Percentiles rank a stretch among this genome's conserved stretches.
Evolutionary conservation across 2,797 vertebrate species (phyloP).

Genomic region (Allobates femoralis): DNA sequence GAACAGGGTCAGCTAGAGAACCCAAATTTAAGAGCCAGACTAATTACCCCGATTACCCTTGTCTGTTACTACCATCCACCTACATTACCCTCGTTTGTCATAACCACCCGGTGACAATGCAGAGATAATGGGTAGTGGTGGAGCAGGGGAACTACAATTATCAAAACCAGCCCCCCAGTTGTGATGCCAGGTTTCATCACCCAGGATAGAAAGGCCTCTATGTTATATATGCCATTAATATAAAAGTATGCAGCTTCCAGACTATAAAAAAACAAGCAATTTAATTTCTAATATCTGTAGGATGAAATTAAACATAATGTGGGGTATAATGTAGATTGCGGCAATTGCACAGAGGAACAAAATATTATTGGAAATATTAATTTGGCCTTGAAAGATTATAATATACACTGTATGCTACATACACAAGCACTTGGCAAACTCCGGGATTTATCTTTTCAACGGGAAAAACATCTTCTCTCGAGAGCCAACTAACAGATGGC

Average conservation of each 20-base stretch:
- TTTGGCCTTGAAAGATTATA: neutral
- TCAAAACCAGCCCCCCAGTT: too few relatives aligned
- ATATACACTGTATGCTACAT: neutral
- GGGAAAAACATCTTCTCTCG: conserved; percentile 1
- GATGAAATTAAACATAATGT: neutral
- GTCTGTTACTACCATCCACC: too few relatives aligned
- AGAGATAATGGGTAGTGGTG: too few relatives aligned
- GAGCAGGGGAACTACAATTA: too few relatives aligned
- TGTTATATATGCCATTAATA: neutral
- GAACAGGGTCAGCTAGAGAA: too few relatives aligned
- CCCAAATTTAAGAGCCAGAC: too few relatives aligned
- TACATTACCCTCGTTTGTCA: too few relatives aligned
- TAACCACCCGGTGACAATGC: too few relatives aligned
- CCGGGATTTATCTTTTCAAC: conserved; percentile 1
- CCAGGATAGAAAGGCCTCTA: neutral
- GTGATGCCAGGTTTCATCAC: too few relatives aligned
- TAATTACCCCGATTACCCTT: too few relatives aligned
- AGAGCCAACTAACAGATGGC: conserved; percentile 28
- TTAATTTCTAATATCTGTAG: neutral
- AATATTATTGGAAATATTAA: neutral
- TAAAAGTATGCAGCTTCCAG: neutral
- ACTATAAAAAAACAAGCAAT: neutral
- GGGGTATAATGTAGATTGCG: too few relatives aligned
- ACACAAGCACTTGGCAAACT: conserved; percentile 3
- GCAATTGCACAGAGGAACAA: neutral